These are phyloP conservation scores for Falco berigora DNA, from an alignment of 2,797 vertebrate species.

Conservation along the genomic window DNA sequence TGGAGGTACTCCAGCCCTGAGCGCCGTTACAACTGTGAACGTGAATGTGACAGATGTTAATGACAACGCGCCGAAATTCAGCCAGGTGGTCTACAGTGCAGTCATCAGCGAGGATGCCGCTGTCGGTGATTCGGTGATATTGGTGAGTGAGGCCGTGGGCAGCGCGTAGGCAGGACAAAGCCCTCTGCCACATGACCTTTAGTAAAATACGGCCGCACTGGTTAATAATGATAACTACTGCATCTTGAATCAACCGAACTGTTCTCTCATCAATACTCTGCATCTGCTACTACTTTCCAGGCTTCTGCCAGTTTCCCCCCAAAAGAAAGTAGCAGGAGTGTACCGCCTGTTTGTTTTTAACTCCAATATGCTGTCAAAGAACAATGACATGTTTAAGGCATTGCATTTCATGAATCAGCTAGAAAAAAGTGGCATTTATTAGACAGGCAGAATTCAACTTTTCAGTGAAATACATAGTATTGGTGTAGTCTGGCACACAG, in stretches of 20 bases:
- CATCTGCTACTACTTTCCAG: not conserved
- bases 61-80: slow-evolving; percentile 89
- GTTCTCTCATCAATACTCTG: not conserved
- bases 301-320: not conserved
- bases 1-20: slow-evolving; percentile 87
- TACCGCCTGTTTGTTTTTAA: not conserved
- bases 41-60: slow-evolving; percentile 93
- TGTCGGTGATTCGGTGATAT: slow-evolving; percentile 83
- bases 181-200: not conserved
- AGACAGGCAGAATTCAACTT: not conserved
- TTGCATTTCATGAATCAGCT: not conserved
- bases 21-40: slow-evolving; percentile 86
- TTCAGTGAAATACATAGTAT: not conserved
- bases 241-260: not conserved
- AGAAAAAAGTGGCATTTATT: not conserved
- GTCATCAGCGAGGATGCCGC: slow-evolving; percentile 88
- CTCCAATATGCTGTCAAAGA: not conserved
- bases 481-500: not conserved
- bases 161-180: accelerated
- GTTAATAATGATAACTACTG: not conserved
- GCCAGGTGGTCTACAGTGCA: slow-evolving; percentile 82
- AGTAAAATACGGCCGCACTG: not conserved
- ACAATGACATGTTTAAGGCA: not conserved
- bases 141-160: slow-evolving; percentile 66
- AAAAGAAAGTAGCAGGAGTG: not conserved